Evolutionary conservation across 2,888 invertebrate genomes (phyloP), one percentile per base, ranked within the genome.

Genomic region (Eristalis intricaria): DNA sequence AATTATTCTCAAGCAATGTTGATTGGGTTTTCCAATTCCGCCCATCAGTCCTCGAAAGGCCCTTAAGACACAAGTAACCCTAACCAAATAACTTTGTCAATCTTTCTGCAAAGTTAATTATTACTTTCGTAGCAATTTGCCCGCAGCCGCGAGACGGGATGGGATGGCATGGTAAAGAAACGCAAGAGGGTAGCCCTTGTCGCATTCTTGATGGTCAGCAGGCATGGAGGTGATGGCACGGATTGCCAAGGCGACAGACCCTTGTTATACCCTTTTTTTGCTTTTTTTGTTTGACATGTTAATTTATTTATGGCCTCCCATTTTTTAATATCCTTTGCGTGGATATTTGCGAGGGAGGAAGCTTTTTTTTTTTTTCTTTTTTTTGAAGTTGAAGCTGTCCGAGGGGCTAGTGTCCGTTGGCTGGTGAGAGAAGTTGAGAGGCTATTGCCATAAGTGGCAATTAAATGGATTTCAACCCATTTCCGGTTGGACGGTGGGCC

Each of bases 81-180:
- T 43, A 43, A 43, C 40, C 64, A 56, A 69, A 56, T 85, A 77
- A 85, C 85, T 85, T 85, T 85, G 85, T 69, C 85, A 81, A 85
- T 85, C 85, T 82, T 81, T 82, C 50, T 70, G 81, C 50, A 82
- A 85, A 85, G 85, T 85, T 85, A 85, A 85, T 85, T 85, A 85
- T 74, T 82, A 77, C 82, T 73, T 82, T 73, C 60, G 64, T 50
- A 56, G 23, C 19, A 26, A 60, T 19, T 64, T 13, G 35, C 38
- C 29, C 13, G 22, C 13, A 63, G 65, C 32, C 32, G 43, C 11
- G 26, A 22, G 23, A 10, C 13, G 2, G n/a, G 10, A 10, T 32
- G 32, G 32, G 23, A 10, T 13, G 2, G n/a, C 5, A 10, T 32
- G 32, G 32, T 1, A 0, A n/a, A n/a, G 65, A 32, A 68, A 29